These are phyloP conservation scores for Agrotis segetum DNA, from an alignment of 2,888 invertebrate genomes.

Conservation along the genomic window DNA sequence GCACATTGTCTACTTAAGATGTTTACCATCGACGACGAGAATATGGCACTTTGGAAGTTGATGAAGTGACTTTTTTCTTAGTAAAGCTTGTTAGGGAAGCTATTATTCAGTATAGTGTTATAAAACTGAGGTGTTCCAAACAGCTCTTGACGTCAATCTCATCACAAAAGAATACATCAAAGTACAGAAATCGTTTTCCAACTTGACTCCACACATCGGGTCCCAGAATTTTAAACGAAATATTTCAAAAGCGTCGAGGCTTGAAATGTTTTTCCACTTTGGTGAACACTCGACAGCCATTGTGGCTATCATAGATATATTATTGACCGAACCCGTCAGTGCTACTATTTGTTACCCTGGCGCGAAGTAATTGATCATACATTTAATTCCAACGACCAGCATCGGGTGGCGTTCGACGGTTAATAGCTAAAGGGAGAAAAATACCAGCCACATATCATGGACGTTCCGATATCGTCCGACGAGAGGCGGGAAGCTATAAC, in stretches of 20 bases:
- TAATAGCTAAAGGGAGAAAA: constrained; percentile 23
- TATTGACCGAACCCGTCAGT: constrained; percentile 22
- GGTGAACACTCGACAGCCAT: constrained; percentile 15
- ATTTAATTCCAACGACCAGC: constrained; percentile 38
- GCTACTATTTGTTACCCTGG: constrained; percentile 23
- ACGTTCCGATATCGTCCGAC: constrained; percentile 12
- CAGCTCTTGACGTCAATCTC: no score
- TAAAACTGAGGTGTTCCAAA: not conserved
- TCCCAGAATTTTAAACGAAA: constrained; percentile 34
- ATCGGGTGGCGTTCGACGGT: constrained; percentile 8
- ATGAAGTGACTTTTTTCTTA: constrained; percentile 2
- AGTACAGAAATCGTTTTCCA: constrained; percentile 15
- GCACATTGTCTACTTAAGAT: constrained; percentile 36
- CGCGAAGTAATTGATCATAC: constrained; percentile 47
- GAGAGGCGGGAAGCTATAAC: not conserved
- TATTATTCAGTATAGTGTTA: constrained; percentile 2
- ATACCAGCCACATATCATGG: constrained; percentile 40
- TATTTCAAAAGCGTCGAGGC: constrained; percentile 25
- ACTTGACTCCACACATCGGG: constrained; percentile 1
- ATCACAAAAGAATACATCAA: constrained; percentile 17
- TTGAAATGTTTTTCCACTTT: constrained; percentile 29
- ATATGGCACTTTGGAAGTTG: constrained; percentile 14
- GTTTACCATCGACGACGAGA: constrained; percentile 38
- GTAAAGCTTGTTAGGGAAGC: not conserved
- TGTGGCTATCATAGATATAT: constrained; percentile 19